These are phyloP conservation scores for Calameuta idolon DNA, from an alignment of 2,888 invertebrate species.

Conservation along the genomic window DNA sequence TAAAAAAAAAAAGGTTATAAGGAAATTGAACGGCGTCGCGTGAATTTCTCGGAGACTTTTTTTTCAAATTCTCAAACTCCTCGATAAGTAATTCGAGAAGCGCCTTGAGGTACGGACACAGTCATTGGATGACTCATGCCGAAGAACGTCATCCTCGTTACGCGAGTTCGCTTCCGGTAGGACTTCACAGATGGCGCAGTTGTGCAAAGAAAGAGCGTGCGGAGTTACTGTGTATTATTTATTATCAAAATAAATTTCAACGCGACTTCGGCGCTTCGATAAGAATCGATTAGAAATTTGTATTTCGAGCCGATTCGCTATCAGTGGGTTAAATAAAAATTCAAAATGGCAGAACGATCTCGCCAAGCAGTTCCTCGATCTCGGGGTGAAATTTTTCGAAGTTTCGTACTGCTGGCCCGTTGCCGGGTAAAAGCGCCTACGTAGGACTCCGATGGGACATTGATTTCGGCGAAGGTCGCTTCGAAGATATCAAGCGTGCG, in stretches of 20 bases:
- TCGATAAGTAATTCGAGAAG: neutral
- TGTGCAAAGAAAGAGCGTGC: neutral
- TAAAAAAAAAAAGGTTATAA: no score
- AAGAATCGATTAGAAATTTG: neutral
- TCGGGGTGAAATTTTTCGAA: neutral
- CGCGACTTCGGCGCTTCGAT: neutral
- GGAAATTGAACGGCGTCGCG: no score
- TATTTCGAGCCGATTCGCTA: neutral
- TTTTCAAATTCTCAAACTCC: no score
- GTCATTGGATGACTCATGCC: neutral
- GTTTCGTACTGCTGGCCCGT: neutral
- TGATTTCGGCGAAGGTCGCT: neutral
- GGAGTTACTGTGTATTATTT: neutral
- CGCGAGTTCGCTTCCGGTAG: neutral
- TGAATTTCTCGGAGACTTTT: no score
- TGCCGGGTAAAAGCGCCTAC: neutral
- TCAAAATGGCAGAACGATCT: neutral
- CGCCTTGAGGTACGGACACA: neutral
- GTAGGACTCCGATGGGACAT: neutral
- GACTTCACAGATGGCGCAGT: neutral
- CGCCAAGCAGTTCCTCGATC: no score
- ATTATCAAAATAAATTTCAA: no score
- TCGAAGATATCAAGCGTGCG: neutral
- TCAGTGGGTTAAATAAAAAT: no score
- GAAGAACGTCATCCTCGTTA: neutral